Conservation (phyloP, 2,113 vertebrate species). For the Rhinogobius similis region DNA sequence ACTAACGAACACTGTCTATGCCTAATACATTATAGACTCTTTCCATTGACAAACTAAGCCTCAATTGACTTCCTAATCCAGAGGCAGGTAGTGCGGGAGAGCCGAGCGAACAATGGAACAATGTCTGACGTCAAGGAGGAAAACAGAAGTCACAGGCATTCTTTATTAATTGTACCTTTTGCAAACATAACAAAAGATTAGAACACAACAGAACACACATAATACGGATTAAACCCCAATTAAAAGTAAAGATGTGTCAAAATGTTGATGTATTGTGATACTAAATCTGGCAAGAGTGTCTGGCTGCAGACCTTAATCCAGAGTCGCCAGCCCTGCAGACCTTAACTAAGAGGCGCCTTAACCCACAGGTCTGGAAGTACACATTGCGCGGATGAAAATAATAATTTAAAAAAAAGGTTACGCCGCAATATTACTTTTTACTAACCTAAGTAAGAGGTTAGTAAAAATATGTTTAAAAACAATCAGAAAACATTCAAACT, state of each 20-base stretch:
- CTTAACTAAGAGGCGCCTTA: no score
- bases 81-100: constrained; percentile 28
- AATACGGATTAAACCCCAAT: neutral
- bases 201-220: neutral
- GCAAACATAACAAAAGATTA: neutral
- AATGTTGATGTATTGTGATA: no score
- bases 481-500: no score
- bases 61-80: constrained; percentile 44
- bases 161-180: neutral
- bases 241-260: neutral
- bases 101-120: constrained; percentile 19
- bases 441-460: no score
- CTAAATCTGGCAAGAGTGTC: no score
- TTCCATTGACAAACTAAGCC: constrained; percentile 35
- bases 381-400: no score
- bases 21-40: constrained; percentile 16
- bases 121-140: neutral
- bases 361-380: no score
- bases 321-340: no score
- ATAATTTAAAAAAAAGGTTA: no score
- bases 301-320: no score
- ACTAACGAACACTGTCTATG: constrained; percentile 13
- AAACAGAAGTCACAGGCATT: neutral
- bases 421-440: no score
- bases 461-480: no score